Evolutionary conservation across 2,797 vertebrate genomes (phyloP).

Genomic region (Typhlichthys eigenmanni): DNA sequence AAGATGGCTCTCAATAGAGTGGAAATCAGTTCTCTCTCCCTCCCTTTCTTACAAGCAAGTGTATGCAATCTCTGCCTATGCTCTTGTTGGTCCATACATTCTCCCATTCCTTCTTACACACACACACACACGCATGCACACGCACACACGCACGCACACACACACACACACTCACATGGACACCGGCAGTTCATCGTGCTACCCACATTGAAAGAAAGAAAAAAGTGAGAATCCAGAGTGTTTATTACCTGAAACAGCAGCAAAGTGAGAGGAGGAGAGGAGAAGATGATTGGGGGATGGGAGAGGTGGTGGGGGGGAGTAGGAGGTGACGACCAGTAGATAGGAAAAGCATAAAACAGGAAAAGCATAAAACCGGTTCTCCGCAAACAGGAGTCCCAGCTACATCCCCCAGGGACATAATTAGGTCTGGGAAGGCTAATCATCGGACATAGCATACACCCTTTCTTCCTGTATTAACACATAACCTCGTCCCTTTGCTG

Average conservation of each 20-base stretch:
- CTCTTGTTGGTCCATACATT: conserved; percentile 12
- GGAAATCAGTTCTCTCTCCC: conserved; percentile 48
- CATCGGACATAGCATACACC: conserved; percentile 79
- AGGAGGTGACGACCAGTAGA: no score
- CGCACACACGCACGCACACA: neutral
- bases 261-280: neutral
- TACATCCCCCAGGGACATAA: conserved; percentile 77
- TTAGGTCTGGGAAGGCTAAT: conserved; percentile 85
- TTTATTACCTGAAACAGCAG: conserved; percentile 39
- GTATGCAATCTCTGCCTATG: conserved; percentile 21
- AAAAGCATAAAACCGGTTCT: conserved; percentile 1
- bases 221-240: conserved; percentile 14
- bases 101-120: neutral
- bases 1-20: conserved; percentile 52
- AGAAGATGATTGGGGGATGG: conserved; percentile 34
- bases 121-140: neutral
- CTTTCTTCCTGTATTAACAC: conserved; percentile 75
- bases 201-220: conserved; percentile 29
- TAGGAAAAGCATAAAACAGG: no score
- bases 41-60: conserved; percentile 20
- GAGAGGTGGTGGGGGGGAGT: no score
- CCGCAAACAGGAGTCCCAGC: neutral
- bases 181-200: conserved; percentile 17
- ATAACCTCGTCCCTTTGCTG: conserved; percentile 64
- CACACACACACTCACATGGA: conserved; percentile 14